These are phyloP conservation scores for Polypedilum vanderplanki DNA, from an alignment of 1,140 invertebrate species.

Conservation along the genomic window DNA sequence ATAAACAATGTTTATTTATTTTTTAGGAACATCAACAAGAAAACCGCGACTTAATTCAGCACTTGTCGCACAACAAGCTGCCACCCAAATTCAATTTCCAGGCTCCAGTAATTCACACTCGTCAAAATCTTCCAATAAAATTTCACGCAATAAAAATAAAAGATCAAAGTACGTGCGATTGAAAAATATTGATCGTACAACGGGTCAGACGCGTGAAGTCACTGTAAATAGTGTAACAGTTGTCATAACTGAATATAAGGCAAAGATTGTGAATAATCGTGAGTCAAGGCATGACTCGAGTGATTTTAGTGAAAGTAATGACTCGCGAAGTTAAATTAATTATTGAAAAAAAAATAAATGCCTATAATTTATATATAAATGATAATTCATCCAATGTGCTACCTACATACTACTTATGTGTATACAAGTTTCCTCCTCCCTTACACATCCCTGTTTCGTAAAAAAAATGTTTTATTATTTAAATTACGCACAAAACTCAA, in stretches of 20 bases:
- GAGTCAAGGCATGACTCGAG: slow-evolving; percentile 43
- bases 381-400: too few species aligned
- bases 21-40: slow-evolving; percentile 65
- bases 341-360: not conserved
- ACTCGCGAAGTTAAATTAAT: slow-evolving; percentile 41
- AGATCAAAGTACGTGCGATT: slow-evolving; percentile 64
- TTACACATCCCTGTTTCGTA: too few species aligned
- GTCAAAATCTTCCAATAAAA: slow-evolving; percentile 43
- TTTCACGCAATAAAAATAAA: slow-evolving; percentile 47
- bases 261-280: slow-evolving; percentile 57
- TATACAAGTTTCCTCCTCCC: too few species aligned
- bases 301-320: slow-evolving; percentile 44
- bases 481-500: too few species aligned
- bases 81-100: slow-evolving; percentile 42
- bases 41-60: slow-evolving; percentile 92
- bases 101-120: slow-evolving; percentile 41
- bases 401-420: too few species aligned
- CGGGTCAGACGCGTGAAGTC: slow-evolving; percentile 83
- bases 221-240: slow-evolving; percentile 95
- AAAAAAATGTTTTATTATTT: too few species aligned
- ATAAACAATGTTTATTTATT: slow-evolving; percentile 30
- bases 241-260: slow-evolving; percentile 92
- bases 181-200: slow-evolving; percentile 59
- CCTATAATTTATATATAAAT: not conserved
- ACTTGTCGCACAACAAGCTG: slow-evolving; percentile 86